Evolutionary conservation across 92 coral and sea anemone genomes (phyloP), one percentile per base, ranked within the genome.

Genomic region (Paragorgia papillata): DNA sequence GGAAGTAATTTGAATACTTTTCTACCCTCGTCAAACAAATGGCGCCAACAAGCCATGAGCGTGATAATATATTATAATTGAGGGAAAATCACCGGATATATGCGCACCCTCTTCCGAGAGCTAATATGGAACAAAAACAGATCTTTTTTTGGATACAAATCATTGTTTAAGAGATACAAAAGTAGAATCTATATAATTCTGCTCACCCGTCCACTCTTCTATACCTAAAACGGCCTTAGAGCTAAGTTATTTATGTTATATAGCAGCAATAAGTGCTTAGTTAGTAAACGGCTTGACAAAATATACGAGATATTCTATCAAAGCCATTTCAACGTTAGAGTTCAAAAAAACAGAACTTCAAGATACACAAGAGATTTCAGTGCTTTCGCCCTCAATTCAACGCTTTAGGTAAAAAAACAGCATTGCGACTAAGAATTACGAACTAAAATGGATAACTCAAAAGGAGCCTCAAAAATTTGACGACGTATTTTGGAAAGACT

Each of bases 331-430:
- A n/a, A 37, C 10, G 10, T 37, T 37, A 37, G 43, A 37, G 76
- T 69, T 69, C 76, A 49, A 21, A 29, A 69, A 22, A 69, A 69
- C 19, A 69, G 76, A 69, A 69, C 76, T 69, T 26, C 61, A 69
- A 69, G 62, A 10, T 39, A 66, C 15, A 54, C 73, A 41, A 66
- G 56, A 12, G 21, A 58, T 58, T 58, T 30, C 65, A 58, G 65
- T 24, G 26, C 33, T 58, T 57, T 13, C 10, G 21, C 0, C 24
- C 43, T 10, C 43, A 37, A 4, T 4, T 37, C 43, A 10, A 37
- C n/a, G n/a, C n/a, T n/a, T n/a, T n/a, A n/a, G n/a, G n/a, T n/a
- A 37, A 37, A 37, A 37, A 37, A 37, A 37, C 43, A 37, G 6
- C 12, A 37, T 37, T 37, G 12, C 43, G 12, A 37, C 12, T 4